Evolutionary conservation across 2,113 vertebrate genomes (phyloP).

Genomic region (Columbina picui): DNA sequence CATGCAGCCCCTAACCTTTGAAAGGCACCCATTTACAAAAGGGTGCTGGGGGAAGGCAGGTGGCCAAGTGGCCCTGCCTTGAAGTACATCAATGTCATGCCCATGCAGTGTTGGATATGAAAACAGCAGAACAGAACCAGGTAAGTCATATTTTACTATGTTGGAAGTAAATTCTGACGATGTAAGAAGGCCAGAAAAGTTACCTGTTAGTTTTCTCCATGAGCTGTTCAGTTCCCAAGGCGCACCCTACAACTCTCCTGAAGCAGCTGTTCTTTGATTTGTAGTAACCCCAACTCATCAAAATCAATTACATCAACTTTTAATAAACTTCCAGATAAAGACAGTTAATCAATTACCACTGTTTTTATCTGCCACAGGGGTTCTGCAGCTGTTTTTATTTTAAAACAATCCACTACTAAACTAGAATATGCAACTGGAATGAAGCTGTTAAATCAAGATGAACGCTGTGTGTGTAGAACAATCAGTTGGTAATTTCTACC

Average conservation of each 20-base stretch:
- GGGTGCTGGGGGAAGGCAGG: neutral
- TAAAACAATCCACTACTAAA: neutral
- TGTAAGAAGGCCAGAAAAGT: neutral
- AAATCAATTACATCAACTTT: constrained; percentile 17
- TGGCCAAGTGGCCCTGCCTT: neutral
- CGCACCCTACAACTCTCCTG: neutral
- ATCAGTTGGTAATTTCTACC: neutral
- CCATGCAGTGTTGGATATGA: neutral
- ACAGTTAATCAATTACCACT: constrained; percentile 15
- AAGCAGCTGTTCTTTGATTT: neutral
- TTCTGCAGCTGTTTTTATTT: constrained; percentile 22
- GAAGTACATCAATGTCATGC: fast-evolving
- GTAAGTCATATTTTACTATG: neutral
- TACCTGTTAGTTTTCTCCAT: neutral
- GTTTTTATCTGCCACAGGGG: neutral
- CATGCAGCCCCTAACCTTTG: fast-evolving
- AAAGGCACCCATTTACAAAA: neutral
- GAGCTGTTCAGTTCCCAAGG: neutral
- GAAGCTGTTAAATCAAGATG: neutral
- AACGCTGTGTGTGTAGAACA: neutral
- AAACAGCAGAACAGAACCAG: neutral
- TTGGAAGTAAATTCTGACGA: neutral
- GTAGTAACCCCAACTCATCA: neutral
- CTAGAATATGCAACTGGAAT: neutral
- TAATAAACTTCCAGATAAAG: neutral